Evolutionary conservation across 2,113 vertebrate species (phyloP).

Genomic region (Puffinus mauretanicus): DNA sequence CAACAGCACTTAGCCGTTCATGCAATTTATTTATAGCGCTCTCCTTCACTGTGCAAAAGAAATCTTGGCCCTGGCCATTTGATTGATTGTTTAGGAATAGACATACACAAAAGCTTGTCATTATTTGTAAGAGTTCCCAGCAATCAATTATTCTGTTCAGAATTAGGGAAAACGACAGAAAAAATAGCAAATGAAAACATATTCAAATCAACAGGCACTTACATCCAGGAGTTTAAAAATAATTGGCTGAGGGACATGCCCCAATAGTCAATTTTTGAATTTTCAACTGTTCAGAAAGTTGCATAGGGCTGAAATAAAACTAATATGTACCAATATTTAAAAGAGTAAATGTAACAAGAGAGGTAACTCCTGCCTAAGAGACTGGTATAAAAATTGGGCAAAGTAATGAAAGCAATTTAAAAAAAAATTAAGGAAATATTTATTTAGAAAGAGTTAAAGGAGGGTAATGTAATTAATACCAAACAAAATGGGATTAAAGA

Average conservation of each 20-base stretch:
- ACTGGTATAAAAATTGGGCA: background rate
- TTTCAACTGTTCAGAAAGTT: background rate
- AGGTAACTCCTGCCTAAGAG: background rate
- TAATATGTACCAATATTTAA: background rate
- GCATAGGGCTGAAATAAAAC: background rate
- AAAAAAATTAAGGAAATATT: background rate
- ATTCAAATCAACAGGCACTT: background rate
- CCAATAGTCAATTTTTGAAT: background rate
- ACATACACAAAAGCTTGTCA: background rate
- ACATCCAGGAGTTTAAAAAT: background rate
- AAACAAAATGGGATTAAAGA: background rate
- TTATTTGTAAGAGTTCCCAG: background rate
- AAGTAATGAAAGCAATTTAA: background rate
- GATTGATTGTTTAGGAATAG: background rate
- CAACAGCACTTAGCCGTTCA: background rate
- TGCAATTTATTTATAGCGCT: background rate
- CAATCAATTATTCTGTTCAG: background rate
- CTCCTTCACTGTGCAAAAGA: background rate
- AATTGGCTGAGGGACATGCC: background rate
- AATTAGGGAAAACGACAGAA: background rate
- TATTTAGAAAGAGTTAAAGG: background rate
- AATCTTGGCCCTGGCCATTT: background rate
- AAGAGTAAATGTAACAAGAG: background rate
- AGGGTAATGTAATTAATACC: background rate
- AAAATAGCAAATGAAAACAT: background rate